Percentiles rank a stretch among this genome's conserved stretches.
phyloP scores from a whole-genome alignment of 2,888 invertebrate genomes.

The Cheilosia soror region DNA sequence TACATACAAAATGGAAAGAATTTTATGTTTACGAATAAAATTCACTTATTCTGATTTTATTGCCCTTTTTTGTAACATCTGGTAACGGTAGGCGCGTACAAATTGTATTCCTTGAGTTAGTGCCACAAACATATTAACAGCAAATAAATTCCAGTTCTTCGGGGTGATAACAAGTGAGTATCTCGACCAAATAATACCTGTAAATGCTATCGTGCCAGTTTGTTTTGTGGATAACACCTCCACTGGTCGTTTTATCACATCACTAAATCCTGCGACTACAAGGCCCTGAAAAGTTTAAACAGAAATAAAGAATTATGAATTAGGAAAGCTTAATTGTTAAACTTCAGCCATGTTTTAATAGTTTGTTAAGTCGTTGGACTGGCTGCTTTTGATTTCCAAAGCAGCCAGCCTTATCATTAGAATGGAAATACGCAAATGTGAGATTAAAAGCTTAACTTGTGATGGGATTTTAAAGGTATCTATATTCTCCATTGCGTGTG shows the following conservation, averaged over 20 bases:
- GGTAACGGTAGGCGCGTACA: constrained; percentile 85
- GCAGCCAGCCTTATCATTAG: not conserved
- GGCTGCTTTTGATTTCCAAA: not conserved
- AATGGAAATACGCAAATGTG: not conserved
- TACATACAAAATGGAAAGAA: no score
- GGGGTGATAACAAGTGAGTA: constrained; percentile 97
- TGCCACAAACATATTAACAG: constrained; percentile 97
- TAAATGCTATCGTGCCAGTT: constrained; percentile 91
- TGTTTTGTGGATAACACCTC: constrained; percentile 92
- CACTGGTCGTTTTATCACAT: constrained; percentile 91
- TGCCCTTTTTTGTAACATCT: constrained; percentile 33
- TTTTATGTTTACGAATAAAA: no score
- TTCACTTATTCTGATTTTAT: not conserved
- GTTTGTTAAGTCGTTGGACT: no score
- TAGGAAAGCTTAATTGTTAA: not conserved
- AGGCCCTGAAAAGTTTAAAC: constrained; percentile 83
- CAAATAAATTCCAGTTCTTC: constrained; percentile 96
- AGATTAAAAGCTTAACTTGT: not conserved
- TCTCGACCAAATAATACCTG: constrained; percentile 96
- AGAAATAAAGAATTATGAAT: constrained; percentile 78
- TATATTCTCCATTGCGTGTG: not conserved
- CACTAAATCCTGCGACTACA: constrained; percentile 93
- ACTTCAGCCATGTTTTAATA: not conserved
- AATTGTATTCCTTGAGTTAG: constrained; percentile 92
- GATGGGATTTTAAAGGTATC: not conserved